Base-by-base conservation (phyloP, 2,888 invertebrate species). In the Drosophila mettleri region DNA sequence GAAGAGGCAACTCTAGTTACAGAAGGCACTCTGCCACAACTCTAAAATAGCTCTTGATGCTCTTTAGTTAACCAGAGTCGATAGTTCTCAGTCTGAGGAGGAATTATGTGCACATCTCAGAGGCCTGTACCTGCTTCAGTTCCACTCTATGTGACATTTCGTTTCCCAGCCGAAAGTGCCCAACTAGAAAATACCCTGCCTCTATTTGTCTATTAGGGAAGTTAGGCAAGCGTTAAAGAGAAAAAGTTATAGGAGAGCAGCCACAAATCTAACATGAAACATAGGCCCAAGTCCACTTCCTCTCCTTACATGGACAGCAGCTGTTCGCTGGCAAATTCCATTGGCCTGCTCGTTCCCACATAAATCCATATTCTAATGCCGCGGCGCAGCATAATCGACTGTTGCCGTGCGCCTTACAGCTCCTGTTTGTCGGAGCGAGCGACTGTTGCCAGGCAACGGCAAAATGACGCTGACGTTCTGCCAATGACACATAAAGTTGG, bases 401-500 rank as follows among this genome's bases (percentile, higher is more conserved):
- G 24, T 43, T 54, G 41, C 33, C 53, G 53, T 43, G 43, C 14
- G 27, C 27, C 45, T 39, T 9, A 10, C 31, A 9, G 29, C n/a
- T 31, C 31, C 34, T 49, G 22, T 22, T 52, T 29, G 60, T 12
- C n/a, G 10, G 27, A 38, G 24, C 36, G 27, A 38, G 24, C 36
- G 33, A 49, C 60, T 48, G 63, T 62, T 62, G 48, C 62, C 39
- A 48, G 46, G 61, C 61, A 46, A 62, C 55, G 29, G 9, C 38
- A 43, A 54, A 16, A 16, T 52, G 24, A 9, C 53, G 63, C 20
- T 70, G 63, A 46, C 58, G 62, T 74, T 75, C 64, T 70, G 60
- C 71, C 69, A 84, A 70, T 82, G 79, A 81, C 76, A 85, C 85
- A 79, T 85, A 79, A 70, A 75, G 80, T 73, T 63, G 52, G 18